Conservation (phyloP, 2,113 vertebrate species). For the Galemys pyrenaicus region DNA sequence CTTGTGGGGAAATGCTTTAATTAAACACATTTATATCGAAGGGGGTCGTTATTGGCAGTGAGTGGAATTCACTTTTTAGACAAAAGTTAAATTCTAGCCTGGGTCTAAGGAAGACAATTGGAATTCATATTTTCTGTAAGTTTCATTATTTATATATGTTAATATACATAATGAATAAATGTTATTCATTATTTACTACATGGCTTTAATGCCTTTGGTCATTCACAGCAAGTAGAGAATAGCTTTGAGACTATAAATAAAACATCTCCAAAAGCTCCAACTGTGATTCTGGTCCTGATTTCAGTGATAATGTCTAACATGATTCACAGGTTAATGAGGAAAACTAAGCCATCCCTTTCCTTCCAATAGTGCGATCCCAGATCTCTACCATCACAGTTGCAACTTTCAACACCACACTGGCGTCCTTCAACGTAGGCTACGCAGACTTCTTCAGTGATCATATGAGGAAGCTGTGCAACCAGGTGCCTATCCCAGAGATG, state of each 20-base stretch:
- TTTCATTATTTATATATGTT: background rate
- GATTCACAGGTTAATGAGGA: background rate
- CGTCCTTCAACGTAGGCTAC: constrained; percentile 98
- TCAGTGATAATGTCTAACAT: background rate
- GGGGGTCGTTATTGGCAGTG: background rate
- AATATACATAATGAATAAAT: no score
- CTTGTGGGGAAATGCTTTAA: background rate
- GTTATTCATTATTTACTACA: background rate
- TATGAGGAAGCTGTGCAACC: constrained; percentile 98
- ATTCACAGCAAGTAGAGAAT: background rate
- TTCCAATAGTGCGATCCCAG: constrained; percentile 93
- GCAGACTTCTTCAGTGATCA: constrained; percentile 99
- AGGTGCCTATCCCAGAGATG: constrained; percentile 93
- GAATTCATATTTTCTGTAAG: background rate
- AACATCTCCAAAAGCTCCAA: background rate
- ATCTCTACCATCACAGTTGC: constrained; percentile 99
- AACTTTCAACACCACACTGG: constrained; percentile 98
- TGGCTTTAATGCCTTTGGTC: background rate
- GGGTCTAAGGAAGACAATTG: background rate
- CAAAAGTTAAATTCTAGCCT: background rate
- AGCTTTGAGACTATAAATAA: background rate
- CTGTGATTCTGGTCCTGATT: background rate
- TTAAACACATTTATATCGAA: background rate
- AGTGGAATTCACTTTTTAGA: background rate
- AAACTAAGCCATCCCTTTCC: constrained; percentile 41